Percentiles rank a stretch among this genome's conserved stretches.
phyloP scores from a whole-genome alignment of 2,888 invertebrate genomes.

The Caenorhabditis sp. region DNA sequence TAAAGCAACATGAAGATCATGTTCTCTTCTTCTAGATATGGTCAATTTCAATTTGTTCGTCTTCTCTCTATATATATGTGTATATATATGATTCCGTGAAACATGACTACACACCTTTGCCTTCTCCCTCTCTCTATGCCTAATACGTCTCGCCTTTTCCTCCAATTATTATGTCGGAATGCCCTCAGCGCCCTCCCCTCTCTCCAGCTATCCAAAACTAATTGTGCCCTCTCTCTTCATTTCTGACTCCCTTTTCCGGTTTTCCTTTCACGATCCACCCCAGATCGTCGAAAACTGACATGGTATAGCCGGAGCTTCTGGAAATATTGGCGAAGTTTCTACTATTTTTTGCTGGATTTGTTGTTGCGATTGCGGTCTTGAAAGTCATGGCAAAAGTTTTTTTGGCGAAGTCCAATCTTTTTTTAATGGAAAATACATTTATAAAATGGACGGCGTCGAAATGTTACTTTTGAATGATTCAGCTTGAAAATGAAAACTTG shows the following conservation, averaged over 20 bases:
- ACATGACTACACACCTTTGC: constrained; percentile 18
- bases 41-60: constrained; percentile 54
- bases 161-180: constrained; percentile 54
- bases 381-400: too few relatives aligned
- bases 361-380: too few relatives aligned
- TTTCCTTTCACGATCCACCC: not conserved
- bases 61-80: not conserved
- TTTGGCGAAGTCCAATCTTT: too few relatives aligned
- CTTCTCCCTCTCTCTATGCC: not conserved
- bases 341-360: too few relatives aligned
- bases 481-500: too few relatives aligned
- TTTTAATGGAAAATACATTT: too few relatives aligned
- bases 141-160: constrained; percentile 35
- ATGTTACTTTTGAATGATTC: too few relatives aligned
- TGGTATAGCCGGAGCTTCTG: too few relatives aligned
- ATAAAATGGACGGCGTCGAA: too few relatives aligned
- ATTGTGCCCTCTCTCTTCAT: constrained; percentile 49
- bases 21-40: constrained; percentile 23
- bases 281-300: constrained; percentile 5
- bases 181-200: not conserved
- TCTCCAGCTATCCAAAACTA: constrained; percentile 30
- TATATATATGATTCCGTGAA: constrained; percentile 13
- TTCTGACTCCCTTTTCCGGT: constrained; percentile 44
- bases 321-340: too few relatives aligned
- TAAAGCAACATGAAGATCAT: constrained; percentile 10